phyloP scores from a whole-genome alignment of 2,797 vertebrate species.

The Pseudomugil tenellus region DNA sequence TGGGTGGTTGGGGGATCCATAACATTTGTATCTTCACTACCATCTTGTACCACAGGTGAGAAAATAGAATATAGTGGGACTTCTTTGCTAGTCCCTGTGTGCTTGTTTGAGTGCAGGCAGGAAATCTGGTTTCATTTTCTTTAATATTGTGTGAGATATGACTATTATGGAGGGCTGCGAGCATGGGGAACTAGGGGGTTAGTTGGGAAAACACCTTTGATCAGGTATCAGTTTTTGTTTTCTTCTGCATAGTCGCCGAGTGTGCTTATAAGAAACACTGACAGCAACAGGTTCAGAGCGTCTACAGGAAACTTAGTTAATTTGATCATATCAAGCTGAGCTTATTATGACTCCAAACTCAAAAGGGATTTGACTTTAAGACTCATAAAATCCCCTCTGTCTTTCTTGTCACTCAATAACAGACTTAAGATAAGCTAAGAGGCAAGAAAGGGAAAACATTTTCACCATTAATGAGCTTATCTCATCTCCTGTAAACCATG shows the following conservation, averaged over 20 bases:
- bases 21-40: background rate
- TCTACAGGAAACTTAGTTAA: background rate
- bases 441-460: conserved; percentile 26
- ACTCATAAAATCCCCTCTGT: conserved; percentile 18
- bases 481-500: conserved; percentile 35
- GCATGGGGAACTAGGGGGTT: conserved; percentile 30
- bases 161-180: conserved; percentile 55
- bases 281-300: background rate
- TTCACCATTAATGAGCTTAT: conserved; percentile 23
- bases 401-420: conserved; percentile 28
- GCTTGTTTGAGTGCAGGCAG: conserved; percentile 49
- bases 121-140: conserved; percentile 76
- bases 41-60: background rate
- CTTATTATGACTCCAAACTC: background rate
- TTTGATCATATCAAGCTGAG: conserved; percentile 7
- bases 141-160: conserved; percentile 69
- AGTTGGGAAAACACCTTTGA: conserved; percentile 53
- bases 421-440: conserved; percentile 31
- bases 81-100: conserved; percentile 38
- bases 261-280: conserved; percentile 41
- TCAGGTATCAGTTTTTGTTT: conserved; percentile 51
- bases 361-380: conserved; percentile 10
- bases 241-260: conserved; percentile 30
- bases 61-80: conserved; percentile 20
- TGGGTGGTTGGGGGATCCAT: background rate